Base-by-base conservation (phyloP, 2,888 invertebrate species). In the Amphipoea lucens region DNA sequence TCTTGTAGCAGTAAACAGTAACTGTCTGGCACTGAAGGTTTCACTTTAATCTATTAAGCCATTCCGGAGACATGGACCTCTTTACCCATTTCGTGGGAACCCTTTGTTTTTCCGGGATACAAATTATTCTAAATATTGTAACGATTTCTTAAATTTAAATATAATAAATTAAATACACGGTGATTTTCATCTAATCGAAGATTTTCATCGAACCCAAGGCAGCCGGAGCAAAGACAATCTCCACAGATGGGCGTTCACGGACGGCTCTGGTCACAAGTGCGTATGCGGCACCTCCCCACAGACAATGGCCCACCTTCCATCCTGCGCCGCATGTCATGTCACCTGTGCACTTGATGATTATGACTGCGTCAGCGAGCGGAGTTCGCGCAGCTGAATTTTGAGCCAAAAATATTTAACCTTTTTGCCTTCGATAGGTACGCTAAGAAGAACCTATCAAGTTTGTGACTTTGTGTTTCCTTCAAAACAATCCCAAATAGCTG, bases 401-500 rank as follows among this genome's bases (percentile, higher is more conserved):
- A 4, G 20, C 0, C 7, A 20, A 54, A 54, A 54, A 23, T 7
- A 23, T 23, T 54, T 54, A 23, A 54, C 23, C 9, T 7, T 9
- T 57, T 57, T 20, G 54, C 7, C 23, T 23, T 23, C 23, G 23
- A 54, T 7, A 7, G 57, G 12, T 11, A 4, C 4, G 11, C 57
- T n/a, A n/a, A 60, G n/a, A 11, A 23, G n/a, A n/a, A n/a, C 12
- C 11, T 60, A 60, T n/a, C 9, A 29, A 42, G 48, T 40, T 76
- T 51, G 36, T 62, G 12, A 12, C 40, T 57, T 51, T 14, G 11
- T 20, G 12, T 62, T 66, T 51, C 12, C 42, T 45, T 45, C 7
- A n/a, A 65, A 71, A 69, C 17, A 36, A 67, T 79, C 17, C 80
- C n/a, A 73, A 73, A 62, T 65, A 78, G 17, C 62, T n/a, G 20